phyloP scores from a whole-genome alignment of 2,888 invertebrate species.

The Chorisops tibialis region DNA sequence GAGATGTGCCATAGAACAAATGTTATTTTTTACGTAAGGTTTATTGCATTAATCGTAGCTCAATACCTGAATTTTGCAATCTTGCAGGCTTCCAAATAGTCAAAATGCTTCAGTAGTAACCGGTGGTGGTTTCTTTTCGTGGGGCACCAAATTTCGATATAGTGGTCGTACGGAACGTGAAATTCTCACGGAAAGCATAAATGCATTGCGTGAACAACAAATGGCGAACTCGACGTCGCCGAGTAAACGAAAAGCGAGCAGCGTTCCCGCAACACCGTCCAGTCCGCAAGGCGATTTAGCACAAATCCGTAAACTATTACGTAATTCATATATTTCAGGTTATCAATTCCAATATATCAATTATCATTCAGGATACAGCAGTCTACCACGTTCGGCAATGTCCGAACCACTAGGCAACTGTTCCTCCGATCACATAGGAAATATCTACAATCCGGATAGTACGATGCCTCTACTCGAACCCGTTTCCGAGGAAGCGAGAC shows the following conservation, averaged over 20 bases:
- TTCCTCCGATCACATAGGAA: slow-evolving; percentile 45
- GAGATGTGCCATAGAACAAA: slow-evolving; percentile 96
- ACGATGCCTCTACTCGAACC: slow-evolving; percentile 61
- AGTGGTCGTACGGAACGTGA: slow-evolving; percentile 89
- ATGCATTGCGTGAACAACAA: slow-evolving; percentile 61
- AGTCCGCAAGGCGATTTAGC: slow-evolving; percentile 63
- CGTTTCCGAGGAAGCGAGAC: slow-evolving; percentile 62
- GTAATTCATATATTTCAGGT: slow-evolving; percentile 40
- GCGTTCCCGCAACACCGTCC: slow-evolving; percentile 83
- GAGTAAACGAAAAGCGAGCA: slow-evolving; percentile 73
- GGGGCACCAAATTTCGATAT: slow-evolving; percentile 93
- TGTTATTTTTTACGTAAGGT: slow-evolving; percentile 94
- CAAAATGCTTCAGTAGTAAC: slow-evolving; percentile 84
- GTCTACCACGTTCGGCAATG: slow-evolving; percentile 79
- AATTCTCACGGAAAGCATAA: slow-evolving; percentile 78
- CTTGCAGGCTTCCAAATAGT: slow-evolving; percentile 74
- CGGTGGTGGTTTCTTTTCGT: slow-evolving; percentile 87
- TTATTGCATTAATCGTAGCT: too few species aligned
- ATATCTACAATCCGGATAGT: slow-evolving; percentile 59
- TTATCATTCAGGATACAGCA: slow-evolving; percentile 68
- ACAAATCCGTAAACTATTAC: slow-evolving; percentile 54
- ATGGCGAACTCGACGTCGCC: slow-evolving; percentile 58
- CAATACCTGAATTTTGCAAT: slow-evolving; percentile 1
- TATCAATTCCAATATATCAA: slow-evolving; percentile 37
- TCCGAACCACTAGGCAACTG: slow-evolving; percentile 63